Evolutionary conservation across 2,797 vertebrate genomes (phyloP), one percentile per base, ranked within the genome.

Genomic region (Tarsius wallacei): DNA sequence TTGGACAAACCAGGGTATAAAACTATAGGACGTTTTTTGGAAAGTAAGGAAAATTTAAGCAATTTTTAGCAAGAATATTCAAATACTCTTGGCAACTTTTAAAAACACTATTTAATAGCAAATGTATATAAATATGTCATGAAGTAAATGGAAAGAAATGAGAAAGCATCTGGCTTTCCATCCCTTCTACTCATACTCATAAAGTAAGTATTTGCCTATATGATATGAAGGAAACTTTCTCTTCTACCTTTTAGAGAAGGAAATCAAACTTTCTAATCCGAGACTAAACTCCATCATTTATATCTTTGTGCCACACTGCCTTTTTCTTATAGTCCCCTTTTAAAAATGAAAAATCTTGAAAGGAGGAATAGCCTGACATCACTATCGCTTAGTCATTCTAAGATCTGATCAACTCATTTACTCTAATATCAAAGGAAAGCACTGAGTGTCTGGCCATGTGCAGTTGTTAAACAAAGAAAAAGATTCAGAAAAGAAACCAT

Each of bases 41-140:
- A 90, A 94, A 33, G 33, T 93, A 93, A 91, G 78, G 55, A 78
- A 90, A 91, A 88, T 66, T 81, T 85, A 64, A 81, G 91, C 22
- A 95, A 61, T 76, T 86, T 92, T 26, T 10, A 71, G 55, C 11
- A 83, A 93, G 49, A 71, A 53, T 87, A 88, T 90, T 87, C 14
- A 96, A 93, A 94, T 80, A 47, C 11, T 76, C 28, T 85, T 64
- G 26, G 66, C 13, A 87, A 81, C 63, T 91, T 96, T 87, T 83
- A 19, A 85, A 95, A 64, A 68, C 19, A 87, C 64, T 87, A 78
- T 57, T 93, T 78, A 89, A 82, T 24, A 86, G 63, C 49, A 87
- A 95, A 82, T 85, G 80, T 59, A 91, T 82, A 57, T 31, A 17
- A 80, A 70, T 74, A 83, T 94, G 71, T 66, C 51, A 86, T 49